These are phyloP conservation scores for Pluvialis apricaria DNA, from an alignment of 2,113 vertebrate genomes.

Conservation along the genomic window DNA sequence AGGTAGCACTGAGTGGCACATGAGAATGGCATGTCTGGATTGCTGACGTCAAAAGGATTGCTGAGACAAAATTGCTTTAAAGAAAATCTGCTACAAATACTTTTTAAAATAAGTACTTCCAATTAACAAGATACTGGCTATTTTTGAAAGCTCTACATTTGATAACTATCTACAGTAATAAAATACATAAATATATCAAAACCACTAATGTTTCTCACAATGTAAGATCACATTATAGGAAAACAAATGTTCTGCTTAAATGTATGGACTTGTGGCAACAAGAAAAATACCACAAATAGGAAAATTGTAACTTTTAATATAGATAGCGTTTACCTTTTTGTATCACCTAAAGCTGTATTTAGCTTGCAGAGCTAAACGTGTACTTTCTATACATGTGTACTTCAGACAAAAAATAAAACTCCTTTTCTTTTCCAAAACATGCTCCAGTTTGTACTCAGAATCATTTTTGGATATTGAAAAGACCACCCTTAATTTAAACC, in stretches of 20 bases:
- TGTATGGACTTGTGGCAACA: neutral
- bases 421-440: neutral
- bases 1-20: neutral
- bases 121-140: neutral
- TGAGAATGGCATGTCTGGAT: neutral
- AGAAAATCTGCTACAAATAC: neutral
- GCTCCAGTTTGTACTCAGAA: neutral
- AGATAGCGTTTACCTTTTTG: neutral
- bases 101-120: neutral
- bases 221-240: rapidly evolving
- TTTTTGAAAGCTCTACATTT: neutral
- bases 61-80: neutral
- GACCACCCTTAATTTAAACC: neutral
- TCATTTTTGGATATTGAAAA: neutral
- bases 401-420: neutral
- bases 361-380: neutral
- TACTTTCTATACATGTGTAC: neutral
- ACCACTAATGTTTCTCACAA: neutral
- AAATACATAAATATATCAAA: neutral
- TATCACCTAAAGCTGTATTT: neutral
- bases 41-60: neutral
- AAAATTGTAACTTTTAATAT: neutral
- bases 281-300: neutral
- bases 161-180: neutral
- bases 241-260: neutral